Percentiles rank a stretch among this genome's conserved stretches.
Evolutionary conservation across 2,113 vertebrate genomes (phyloP).

Genomic region (Urocynchramus pylzowi): DNA sequence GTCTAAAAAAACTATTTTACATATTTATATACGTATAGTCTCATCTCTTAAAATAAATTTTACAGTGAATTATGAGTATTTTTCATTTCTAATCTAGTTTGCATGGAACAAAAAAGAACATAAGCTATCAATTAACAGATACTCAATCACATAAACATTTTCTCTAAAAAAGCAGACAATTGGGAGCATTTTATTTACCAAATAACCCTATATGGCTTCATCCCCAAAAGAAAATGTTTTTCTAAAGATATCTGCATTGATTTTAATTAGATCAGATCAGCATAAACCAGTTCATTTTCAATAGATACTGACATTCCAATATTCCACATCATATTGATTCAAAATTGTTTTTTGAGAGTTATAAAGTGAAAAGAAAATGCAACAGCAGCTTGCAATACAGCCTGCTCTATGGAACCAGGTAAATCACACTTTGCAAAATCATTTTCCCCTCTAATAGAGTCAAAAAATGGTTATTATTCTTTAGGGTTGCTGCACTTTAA

Average conservation of each 20-base stretch:
- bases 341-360: not conserved
- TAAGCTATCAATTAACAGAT: not conserved
- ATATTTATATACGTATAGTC: not conserved
- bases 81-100: not conserved
- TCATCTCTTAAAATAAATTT: not conserved
- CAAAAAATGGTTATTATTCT: conserved; percentile 43
- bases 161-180: not conserved
- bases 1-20: not conserved
- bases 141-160: not conserved
- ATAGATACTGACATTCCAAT: conserved; percentile 17
- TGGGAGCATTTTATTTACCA: not conserved
- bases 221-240: not conserved
- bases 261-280: conserved; percentile 46
- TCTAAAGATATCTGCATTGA: conserved; percentile 2
- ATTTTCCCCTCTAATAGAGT: conserved; percentile 54
- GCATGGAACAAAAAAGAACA: not conserved
- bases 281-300: not conserved
- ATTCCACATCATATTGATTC: conserved; percentile 14
- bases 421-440: conserved; percentile 37
- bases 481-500: conserved; percentile 25
- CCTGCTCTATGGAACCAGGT: not conserved
- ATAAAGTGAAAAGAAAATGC: conserved; percentile 19
- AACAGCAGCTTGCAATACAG: not conserved
- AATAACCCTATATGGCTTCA: not conserved
- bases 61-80: not conserved